Conservation (phyloP, 2,888 invertebrate species). For the Cryptosula pallasiana region DNA sequence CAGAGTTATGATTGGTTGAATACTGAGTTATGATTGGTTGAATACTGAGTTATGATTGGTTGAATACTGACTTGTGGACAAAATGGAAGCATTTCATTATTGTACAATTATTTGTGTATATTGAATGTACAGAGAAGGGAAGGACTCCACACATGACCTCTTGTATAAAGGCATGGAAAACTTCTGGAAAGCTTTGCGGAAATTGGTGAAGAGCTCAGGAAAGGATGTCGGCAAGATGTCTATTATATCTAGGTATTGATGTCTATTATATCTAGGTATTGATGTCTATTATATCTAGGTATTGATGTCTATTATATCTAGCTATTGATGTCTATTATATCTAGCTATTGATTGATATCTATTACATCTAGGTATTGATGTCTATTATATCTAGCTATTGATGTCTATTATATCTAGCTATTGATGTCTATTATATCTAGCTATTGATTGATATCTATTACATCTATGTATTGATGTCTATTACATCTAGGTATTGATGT, state of each 20-base stretch:
- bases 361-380: neutral
- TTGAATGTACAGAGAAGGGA: neutral
- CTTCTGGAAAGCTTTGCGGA: conserved; percentile 16
- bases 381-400: neutral
- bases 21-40: too few relatives aligned
- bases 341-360: neutral
- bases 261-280: neutral
- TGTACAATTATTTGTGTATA: too few relatives aligned
- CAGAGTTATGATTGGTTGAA: too few relatives aligned
- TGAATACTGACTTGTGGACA: too few relatives aligned
- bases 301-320: neutral
- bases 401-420: neutral
- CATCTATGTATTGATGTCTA: neutral
- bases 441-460: neutral
- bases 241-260: conserved; percentile 1
- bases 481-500: neutral
- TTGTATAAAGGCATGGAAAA: conserved; percentile 3
- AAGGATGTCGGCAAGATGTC: conserved; percentile 1
- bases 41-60: too few relatives aligned
- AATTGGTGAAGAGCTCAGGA: neutral
- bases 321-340: neutral
- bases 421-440: neutral
- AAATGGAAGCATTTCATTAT: too few relatives aligned
- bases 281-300: conserved; percentile 4
- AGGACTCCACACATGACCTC: neutral